Evolutionary conservation across 2,797 vertebrate species (phyloP), one percentile per base, ranked within the genome.

Genomic region (Champsocephalus gunnari): DNA sequence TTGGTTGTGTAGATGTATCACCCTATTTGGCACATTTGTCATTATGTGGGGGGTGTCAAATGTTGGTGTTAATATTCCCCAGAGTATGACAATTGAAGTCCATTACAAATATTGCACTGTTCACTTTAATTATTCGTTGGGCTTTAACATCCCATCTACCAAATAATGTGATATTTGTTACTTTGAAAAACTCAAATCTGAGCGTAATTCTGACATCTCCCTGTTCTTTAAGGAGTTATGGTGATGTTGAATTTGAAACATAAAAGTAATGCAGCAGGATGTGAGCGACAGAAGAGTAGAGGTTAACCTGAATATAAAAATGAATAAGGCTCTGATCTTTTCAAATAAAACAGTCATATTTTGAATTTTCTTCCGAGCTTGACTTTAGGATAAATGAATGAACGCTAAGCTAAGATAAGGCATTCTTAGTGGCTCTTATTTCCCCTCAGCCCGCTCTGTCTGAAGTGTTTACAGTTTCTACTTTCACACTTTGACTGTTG

Each of bases 401-500:
- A 68, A 48, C 48, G 9, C 43, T 49, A 5, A 38, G 44, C 14
- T 41, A 16, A 0, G 9, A 32, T 53, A 17, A 70, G 49, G 62
- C 5, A 0, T 38, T 64, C 17, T 58, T 12, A 48, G 16, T 47
- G 38, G 16, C 69, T 71, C 64, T 7, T 47, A 45, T 73, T 64
- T 50, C 43, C 45, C 24, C 44, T 65, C 38, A 45, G 47, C 11
- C 12, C 11, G 4, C 60, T 67, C 66, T 32, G 43, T 73, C 60
- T 54, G 19, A 79, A 56, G 61, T 82, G 48, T 83, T 86, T 87
- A 71, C 19, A 74, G 60, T 75, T 70, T 73, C 24, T 71, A 28
- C 66, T 76, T 66, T 82, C 19, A 56, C 73, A 80, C 65, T 59
- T 56, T 72, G 50, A 73, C 32, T 64, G 38, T 75, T 17, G 48